A percentile compares a stretch with the other conserved stretches of the same genome.
Evolutionary conservation across 30 jellyfish, hydroid and myxozoan genomes (phyloP).

Genomic region (Aurelia coerulea): DNA sequence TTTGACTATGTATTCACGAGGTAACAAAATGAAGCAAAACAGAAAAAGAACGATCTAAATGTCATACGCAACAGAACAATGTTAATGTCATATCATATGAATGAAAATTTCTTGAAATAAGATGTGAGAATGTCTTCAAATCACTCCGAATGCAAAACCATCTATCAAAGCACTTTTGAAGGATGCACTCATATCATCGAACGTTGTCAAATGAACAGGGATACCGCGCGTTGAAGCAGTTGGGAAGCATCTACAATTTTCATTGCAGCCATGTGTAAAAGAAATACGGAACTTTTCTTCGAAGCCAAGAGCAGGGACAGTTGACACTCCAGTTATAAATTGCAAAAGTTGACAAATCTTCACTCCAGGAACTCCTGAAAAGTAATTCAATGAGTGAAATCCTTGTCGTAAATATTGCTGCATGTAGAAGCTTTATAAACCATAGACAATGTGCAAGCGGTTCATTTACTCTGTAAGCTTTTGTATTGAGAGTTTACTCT

Average conservation of each 20-base stretch:
- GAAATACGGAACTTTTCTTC: background rate
- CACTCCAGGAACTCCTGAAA: background rate
- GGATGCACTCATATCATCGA: background rate
- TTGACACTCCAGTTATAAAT: background rate
- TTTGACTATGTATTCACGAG: too few species aligned
- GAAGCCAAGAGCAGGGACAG: slow-evolving; percentile 65
- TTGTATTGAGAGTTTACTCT: too few species aligned
- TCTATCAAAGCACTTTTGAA: background rate
- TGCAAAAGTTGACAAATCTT: slow-evolving; percentile 1
- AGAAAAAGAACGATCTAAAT: too few species aligned
- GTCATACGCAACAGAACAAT: too few species aligned
- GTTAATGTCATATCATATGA: too few species aligned
- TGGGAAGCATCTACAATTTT: slow-evolving; percentile 38
- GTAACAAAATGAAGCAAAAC: too few species aligned
- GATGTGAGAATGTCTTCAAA: background rate
- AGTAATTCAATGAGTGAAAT: background rate
- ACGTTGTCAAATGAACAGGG: background rate
- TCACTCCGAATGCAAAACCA: slow-evolving; percentile 16
- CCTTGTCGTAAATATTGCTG: too few species aligned
- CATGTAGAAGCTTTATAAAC: too few species aligned
- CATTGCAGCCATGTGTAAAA: slow-evolving; percentile 30
- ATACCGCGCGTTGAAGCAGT: slow-evolving; percentile 31
- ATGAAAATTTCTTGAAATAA: too few species aligned
- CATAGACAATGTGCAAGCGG: too few species aligned
- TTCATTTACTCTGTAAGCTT: too few species aligned